These are phyloP conservation scores for Megaustenia siamemsis DNA, from an alignment of 2,888 invertebrate species.

Conservation along the genomic window DNA sequence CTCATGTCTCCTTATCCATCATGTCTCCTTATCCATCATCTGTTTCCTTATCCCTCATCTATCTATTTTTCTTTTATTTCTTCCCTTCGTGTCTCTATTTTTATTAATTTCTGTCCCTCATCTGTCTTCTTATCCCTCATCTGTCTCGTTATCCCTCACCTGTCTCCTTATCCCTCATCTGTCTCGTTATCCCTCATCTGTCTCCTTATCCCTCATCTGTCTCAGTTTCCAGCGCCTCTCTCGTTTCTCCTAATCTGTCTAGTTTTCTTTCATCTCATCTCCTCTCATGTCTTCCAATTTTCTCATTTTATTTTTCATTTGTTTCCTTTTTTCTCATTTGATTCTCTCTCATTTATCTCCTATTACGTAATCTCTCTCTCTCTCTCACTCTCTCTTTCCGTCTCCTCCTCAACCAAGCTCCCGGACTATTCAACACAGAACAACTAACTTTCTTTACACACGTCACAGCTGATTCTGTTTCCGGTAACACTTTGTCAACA, in stretches of 20 bases:
- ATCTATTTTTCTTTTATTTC: too few species aligned
- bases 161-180: neutral
- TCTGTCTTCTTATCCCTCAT: too few species aligned
- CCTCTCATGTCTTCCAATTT: neutral
- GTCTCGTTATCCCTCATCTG: too few species aligned
- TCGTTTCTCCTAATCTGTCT: neutral
- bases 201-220: neutral
- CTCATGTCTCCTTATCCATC: neutral
- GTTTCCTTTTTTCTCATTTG: too few species aligned
- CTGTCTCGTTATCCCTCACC: neutral
- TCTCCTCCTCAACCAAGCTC: constrained; percentile 7
- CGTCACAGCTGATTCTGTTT: neutral
- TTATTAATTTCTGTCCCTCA: neutral
- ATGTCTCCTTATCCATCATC: neutral
- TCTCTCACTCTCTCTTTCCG: constrained; percentile 38
- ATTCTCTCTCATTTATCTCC: constrained; percentile 10
- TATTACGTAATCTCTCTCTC: too few species aligned
- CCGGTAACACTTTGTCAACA: neutral
- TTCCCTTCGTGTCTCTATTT: neutral
- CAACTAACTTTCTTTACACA: neutral
- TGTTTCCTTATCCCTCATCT: too few species aligned
- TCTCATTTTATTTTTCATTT: constrained; percentile 16
- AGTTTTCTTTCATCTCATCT: neutral
- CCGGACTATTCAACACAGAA: neutral
- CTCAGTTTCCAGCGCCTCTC: neutral